Percentiles rank a stretch among this genome's conserved stretches.
Evolutionary conservation across 2,888 invertebrate species (phyloP).

Genomic region (Meiosimyza decipiens): DNA sequence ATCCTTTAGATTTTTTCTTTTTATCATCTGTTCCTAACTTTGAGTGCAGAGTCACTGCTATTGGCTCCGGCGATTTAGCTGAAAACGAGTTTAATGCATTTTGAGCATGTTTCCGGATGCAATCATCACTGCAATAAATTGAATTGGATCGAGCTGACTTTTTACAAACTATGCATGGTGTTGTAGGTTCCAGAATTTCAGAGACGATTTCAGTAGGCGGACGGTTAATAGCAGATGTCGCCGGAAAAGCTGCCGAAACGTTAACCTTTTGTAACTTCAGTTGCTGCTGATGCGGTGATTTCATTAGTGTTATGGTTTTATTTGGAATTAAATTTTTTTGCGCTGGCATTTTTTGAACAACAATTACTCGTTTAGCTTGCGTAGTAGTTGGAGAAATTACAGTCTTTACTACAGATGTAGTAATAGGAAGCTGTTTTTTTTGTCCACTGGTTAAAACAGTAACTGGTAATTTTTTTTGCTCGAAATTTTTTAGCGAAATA

Average conservation of each 20-base stretch:
- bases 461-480: conserved; percentile 28
- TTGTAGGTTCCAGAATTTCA: conserved; percentile 28
- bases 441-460: conserved; percentile 33
- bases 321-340: conserved; percentile 27
- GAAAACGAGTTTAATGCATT: conserved; percentile 68
- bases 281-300: conserved; percentile 49
- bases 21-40: conserved; percentile 53
- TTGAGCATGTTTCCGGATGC: conserved; percentile 86
- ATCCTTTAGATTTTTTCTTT: conserved; percentile 61
- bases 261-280: conserved; percentile 51
- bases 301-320: conserved; percentile 36
- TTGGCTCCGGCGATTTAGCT: conserved; percentile 48
- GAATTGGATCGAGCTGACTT: conserved; percentile 79
- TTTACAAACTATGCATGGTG: conserved; percentile 80
- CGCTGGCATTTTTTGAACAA: conserved; percentile 34
- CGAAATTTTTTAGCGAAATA: conserved; percentile 43
- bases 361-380: conserved; percentile 37
- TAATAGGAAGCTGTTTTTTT: conserved; percentile 28
- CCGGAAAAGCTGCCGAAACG: conserved; percentile 1
- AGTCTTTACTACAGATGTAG: not conserved
- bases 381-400: not conserved
- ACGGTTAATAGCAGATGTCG: not conserved
- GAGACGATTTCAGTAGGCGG: conserved; percentile 6
- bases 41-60: conserved; percentile 34
- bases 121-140: conserved; percentile 90